A percentile compares a stretch with the other conserved stretches of the same genome.
These are phyloP conservation scores for Papilio demoleus DNA, from an alignment of 2,888 invertebrate genomes.

Conservation along the genomic window DNA sequence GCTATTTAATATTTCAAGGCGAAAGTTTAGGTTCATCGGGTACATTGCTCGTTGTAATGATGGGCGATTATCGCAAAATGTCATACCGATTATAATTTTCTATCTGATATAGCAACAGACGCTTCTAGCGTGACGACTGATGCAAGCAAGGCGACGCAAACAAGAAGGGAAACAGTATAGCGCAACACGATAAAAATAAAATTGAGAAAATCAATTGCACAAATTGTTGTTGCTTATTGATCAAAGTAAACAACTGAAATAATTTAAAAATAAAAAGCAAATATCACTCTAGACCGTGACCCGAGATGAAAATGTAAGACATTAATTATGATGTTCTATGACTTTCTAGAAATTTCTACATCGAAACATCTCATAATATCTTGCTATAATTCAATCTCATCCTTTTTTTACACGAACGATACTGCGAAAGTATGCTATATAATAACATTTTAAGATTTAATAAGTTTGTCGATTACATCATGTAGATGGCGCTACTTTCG, in stretches of 20 bases:
- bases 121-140: slow-evolving; percentile 23
- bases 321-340: background rate
- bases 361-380: background rate
- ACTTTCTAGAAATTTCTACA: slow-evolving; percentile 10
- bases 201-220: slow-evolving; percentile 20
- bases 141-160: slow-evolving; percentile 6
- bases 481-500: background rate
- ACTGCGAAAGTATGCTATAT: background rate
- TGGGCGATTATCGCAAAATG: background rate
- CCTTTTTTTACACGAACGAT: background rate
- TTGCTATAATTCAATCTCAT: background rate
- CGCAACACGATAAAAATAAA: slow-evolving; percentile 25
- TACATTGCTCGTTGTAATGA: background rate
- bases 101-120: slow-evolving; percentile 1
- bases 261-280: background rate
- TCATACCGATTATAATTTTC: slow-evolving; percentile 5
- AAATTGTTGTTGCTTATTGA: slow-evolving; percentile 2
- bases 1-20: background rate
- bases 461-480: background rate
- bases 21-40: background rate
- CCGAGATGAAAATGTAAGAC: background rate
- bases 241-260: slow-evolving; percentile 19
- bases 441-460: background rate
- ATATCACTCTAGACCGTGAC: background rate
- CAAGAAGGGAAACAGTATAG: slow-evolving; percentile 28